Percentiles rank a stretch among this genome's conserved stretches.
Conservation (phyloP, 2,113 vertebrate species). For the Pandion haliaetus region DNA sequence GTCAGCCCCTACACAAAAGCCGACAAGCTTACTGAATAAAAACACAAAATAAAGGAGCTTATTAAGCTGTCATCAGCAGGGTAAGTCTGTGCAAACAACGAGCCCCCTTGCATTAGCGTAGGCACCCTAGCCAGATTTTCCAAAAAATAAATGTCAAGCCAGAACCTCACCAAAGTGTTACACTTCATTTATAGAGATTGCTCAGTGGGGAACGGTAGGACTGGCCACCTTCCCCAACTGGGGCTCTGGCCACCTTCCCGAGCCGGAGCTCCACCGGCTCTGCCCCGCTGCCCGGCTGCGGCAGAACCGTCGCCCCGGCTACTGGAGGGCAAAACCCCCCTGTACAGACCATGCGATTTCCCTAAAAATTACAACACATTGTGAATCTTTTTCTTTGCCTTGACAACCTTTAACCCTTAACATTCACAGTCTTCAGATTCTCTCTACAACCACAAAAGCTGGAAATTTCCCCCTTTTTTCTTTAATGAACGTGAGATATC, state of each 20-base stretch:
- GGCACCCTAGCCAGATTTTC: neutral
- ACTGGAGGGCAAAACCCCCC: neutral
- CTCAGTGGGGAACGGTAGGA: neutral
- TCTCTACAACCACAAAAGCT: neutral
- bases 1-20: conserved; percentile 68
- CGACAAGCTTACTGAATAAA: conserved; percentile 63
- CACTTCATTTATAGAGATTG: neutral
- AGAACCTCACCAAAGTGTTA: neutral
- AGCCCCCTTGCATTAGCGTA: neutral
- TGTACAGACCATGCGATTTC: rapidly evolving
- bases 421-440: neutral
- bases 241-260: too few species aligned
- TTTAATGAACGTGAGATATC: neutral
- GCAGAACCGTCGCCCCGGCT: rapidly evolving
- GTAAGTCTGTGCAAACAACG: conserved; percentile 36
- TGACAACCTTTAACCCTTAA: neutral
- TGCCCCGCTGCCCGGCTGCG: rapidly evolving
- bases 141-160: neutral
- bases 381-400: neutral
- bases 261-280: neutral
- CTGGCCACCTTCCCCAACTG: too few species aligned
- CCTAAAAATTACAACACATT: neutral
- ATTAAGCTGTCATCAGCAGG: conserved; percentile 64
- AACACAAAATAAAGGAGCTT: conserved; percentile 68
- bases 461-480: neutral